phyloP scores from a whole-genome alignment of 2,113 vertebrate genomes.

The Psilopogon haemacephalus region DNA sequence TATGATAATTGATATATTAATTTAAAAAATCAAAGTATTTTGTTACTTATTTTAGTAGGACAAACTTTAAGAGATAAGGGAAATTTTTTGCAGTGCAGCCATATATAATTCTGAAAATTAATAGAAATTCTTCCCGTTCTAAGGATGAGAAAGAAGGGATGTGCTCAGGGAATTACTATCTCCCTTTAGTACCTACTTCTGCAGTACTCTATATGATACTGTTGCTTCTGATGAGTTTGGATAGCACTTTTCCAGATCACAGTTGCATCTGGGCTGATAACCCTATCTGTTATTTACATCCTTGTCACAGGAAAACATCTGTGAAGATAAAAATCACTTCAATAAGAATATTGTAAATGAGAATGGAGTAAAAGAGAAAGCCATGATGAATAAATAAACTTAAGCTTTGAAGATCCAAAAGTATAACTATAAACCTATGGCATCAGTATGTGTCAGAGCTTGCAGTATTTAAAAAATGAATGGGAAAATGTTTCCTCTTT shows the following conservation, averaged over 20 bases:
- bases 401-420: not conserved
- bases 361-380: not conserved
- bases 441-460: not conserved
- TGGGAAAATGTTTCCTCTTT: not conserved
- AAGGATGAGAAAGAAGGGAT: not conserved
- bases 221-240: not conserved
- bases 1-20: not conserved
- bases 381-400: not conserved
- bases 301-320: not conserved
- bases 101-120: not conserved
- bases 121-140: not conserved
- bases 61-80: not conserved
- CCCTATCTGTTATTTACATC: not conserved
- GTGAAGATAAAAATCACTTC: not conserved
- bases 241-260: not conserved
- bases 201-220: not conserved
- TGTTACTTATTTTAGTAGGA: not conserved
- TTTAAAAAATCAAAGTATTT: not conserved
- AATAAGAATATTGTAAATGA: not conserved
- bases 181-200: not conserved
- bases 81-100: not conserved
- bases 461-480: not conserved
- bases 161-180: not conserved
- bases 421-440: not conserved
- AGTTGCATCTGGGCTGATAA: not conserved